A percentile compares a stretch with the other conserved stretches of the same genome.
These are phyloP conservation scores for Rousettus madagascariensis DNA, from an alignment of 2,797 vertebrate species.

Conservation along the genomic window DNA sequence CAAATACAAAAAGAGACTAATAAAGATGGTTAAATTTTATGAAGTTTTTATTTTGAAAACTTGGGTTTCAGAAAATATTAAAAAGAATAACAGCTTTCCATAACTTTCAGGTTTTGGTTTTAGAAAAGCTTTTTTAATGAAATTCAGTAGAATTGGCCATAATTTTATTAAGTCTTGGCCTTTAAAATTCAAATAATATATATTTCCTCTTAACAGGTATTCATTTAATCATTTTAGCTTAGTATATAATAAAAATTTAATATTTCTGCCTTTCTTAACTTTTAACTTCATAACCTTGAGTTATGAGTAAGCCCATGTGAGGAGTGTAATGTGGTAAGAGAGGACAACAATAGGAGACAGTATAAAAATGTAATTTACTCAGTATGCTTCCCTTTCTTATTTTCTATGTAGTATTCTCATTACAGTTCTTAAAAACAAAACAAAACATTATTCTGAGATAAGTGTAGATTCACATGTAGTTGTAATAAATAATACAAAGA, in stretches of 20 bases:
- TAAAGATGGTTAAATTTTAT: background rate
- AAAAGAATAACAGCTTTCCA: background rate
- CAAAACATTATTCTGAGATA: background rate
- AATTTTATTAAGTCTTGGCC: background rate
- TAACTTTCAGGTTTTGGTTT: background rate
- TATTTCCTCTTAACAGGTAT: background rate
- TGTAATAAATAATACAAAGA: background rate
- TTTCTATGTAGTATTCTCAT: background rate
- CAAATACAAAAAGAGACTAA: constrained; percentile 15
- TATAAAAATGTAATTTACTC: background rate
- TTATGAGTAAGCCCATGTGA: background rate
- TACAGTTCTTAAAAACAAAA: background rate
- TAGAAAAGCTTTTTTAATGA: background rate
- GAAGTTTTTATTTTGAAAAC: constrained; percentile 43
- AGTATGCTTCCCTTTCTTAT: background rate
- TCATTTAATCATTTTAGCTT: background rate
- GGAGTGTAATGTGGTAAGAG: background rate
- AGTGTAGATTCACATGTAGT: background rate
- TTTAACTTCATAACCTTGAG: background rate
- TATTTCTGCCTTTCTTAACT: background rate
- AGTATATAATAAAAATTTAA: background rate
- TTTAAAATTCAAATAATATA: background rate
- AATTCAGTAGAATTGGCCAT: background rate
- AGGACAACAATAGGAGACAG: background rate
- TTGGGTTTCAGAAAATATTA: background rate